Base-by-base conservation (phyloP, 1,140 invertebrate species). In the Drosophila bifasciata region DNA sequence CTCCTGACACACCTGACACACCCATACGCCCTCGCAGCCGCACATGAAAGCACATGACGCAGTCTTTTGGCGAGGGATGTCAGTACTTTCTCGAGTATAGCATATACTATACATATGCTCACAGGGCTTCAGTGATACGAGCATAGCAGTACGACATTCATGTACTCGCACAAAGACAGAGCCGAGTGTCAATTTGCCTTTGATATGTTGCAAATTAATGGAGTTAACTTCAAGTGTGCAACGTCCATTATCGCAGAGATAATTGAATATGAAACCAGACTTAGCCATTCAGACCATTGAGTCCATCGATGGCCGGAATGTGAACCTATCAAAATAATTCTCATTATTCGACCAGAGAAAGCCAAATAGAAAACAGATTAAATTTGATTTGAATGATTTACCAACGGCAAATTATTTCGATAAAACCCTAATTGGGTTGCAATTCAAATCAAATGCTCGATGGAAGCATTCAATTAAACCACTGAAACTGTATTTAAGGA, bases 161-260 rank as follows among this genome's bases (percentile, higher is more conserved):
- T 19, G 43, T 45, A 43, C 25, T 52, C 41, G 25, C 41, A 23
- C 23, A 36, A 53, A 44, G 21, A 57, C 56, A 53, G 50, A 48
- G 15, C 56, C 48, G 43, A 73, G 76, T 78, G 74, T 77, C 83
- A 86, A 81, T 81, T 83, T 81, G 64, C 64, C 59, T 79, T 77
- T 78, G 69, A 81, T 78, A 57, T 74, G 61, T 46, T 63, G 40
- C 60, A 76, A 84, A 85, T 84, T 63, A 84, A 79, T 72, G 55
- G 63, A 83, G 59, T 78, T 78, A 78, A 76, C 67, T 57, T 61
- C 52, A 74, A 71, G 66, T 56, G 49, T 21, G 62, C 49, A 25
- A 28, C n/a, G 13, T 28, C 49, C 9, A 16, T 43, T 48, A 25
- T 61, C 36, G 17, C 19, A 17, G 8, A 25, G 39, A 45, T 58